A percentile compares a stretch with the other conserved stretches of the same genome.
Evolutionary conservation across 2,113 vertebrate species (phyloP).

Genomic region (Ophiodon elongatus): DNA sequence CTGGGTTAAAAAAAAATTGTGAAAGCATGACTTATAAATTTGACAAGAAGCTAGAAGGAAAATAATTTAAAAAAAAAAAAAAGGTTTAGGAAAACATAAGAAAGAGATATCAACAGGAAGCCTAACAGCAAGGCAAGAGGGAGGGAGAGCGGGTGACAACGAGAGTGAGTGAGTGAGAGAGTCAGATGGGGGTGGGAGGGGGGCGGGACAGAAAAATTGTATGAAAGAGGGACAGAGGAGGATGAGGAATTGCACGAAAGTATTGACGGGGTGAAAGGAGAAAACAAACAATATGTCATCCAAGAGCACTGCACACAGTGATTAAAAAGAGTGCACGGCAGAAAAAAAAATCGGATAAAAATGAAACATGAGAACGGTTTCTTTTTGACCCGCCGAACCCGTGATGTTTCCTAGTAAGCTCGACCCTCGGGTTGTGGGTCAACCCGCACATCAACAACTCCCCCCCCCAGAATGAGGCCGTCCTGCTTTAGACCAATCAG

Average conservation of each 20-base stretch:
- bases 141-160: background rate
- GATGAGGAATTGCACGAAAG: constrained; percentile 10
- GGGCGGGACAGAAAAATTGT: constrained; percentile 17
- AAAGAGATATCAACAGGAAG: constrained; percentile 68
- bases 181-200: background rate
- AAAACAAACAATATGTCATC: constrained; percentile 45
- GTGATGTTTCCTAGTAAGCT: too few species aligned
- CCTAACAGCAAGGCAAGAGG: constrained; percentile 15
- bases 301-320: background rate
- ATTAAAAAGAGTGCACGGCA: constrained; percentile 7
- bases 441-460: too few species aligned
- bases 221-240: constrained; percentile 6
- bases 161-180: constrained; percentile 7
- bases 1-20: constrained; percentile 60
- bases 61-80: constrained; percentile 44
- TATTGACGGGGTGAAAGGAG: constrained; percentile 24
- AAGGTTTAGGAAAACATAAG: constrained; percentile 50
- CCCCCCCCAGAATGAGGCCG: background rate
- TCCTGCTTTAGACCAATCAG: background rate
- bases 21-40: constrained; percentile 79
- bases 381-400: too few species aligned
- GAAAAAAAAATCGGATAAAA: background rate
- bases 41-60: constrained; percentile 67
- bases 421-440: too few species aligned
- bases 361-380: background rate